phyloP scores from a whole-genome alignment of 2,113 vertebrate genomes.

The Hiodon alosoides region DNA sequence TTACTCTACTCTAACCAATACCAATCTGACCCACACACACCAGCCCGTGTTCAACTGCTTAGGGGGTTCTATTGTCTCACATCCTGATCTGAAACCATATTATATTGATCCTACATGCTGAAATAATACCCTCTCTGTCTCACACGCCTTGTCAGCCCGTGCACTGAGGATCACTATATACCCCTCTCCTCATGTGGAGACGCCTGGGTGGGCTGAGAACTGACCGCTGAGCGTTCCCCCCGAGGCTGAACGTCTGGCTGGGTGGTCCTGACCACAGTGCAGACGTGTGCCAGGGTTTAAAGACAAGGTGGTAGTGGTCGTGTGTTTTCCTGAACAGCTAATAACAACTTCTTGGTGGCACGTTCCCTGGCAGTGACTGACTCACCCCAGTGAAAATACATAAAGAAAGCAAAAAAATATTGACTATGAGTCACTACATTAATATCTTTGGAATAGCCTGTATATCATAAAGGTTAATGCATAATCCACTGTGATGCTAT shows the following conservation, averaged over 20 bases:
- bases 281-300: background rate
- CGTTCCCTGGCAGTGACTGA: background rate
- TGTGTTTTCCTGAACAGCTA: background rate
- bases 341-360: background rate
- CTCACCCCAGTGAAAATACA: background rate
- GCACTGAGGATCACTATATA: background rate
- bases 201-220: background rate
- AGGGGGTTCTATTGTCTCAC: too few species aligned
- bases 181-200: background rate
- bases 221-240: background rate
- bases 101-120: too few species aligned
- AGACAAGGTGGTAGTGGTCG: background rate
- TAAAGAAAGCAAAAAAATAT: background rate
- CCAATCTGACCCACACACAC: too few species aligned
- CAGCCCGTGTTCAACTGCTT: too few species aligned
- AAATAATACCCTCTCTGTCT: too few species aligned
- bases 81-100: too few species aligned
- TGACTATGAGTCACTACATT: too few species aligned
- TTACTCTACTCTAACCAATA: too few species aligned
- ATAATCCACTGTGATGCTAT: too few species aligned
- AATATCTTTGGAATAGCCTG: background rate
- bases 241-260: background rate
- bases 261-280: constrained; percentile 7
- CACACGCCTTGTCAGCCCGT: background rate
- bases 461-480: background rate